Percentiles rank a stretch among this genome's conserved stretches.
Evolutionary conservation across 2,888 invertebrate genomes (phyloP).

Genomic region (Lithophane socia): DNA sequence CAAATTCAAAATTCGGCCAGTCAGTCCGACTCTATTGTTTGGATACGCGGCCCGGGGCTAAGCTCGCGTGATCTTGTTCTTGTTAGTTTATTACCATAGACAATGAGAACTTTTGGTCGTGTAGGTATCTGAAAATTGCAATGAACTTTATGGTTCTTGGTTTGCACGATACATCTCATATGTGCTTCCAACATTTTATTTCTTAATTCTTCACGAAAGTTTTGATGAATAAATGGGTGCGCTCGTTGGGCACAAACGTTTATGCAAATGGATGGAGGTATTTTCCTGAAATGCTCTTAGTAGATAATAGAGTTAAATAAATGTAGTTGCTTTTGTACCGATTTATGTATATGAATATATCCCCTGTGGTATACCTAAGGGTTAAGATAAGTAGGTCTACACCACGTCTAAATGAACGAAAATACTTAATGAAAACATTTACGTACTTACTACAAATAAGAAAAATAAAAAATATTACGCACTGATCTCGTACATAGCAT

Average conservation of each 20-base stretch:
- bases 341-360: no score
- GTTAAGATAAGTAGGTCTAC: neutral
- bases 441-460: neutral
- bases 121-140: slow-evolving; percentile 36
- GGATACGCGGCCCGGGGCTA: slow-evolving; percentile 70
- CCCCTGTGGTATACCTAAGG: neutral
- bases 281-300: neutral
- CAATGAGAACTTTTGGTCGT: slow-evolving; percentile 69
- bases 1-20: slow-evolving; percentile 75
- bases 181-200: neutral
- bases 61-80: slow-evolving; percentile 77
- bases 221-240: neutral
- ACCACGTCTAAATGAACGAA: neutral
- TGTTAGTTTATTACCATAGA: slow-evolving; percentile 60
- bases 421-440: neutral
- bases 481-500: neutral
- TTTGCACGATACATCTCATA: slow-evolving; percentile 3
- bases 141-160: slow-evolving; percentile 19
- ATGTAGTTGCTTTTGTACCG: neutral
- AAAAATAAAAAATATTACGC: neutral
- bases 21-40: slow-evolving; percentile 63
- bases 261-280: neutral
- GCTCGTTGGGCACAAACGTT: neutral
- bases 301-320: no score
- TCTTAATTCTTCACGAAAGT: neutral